These are phyloP conservation scores for Falco punctatus DNA, from an alignment of 2,113 vertebrate genomes.

Conservation along the genomic window DNA sequence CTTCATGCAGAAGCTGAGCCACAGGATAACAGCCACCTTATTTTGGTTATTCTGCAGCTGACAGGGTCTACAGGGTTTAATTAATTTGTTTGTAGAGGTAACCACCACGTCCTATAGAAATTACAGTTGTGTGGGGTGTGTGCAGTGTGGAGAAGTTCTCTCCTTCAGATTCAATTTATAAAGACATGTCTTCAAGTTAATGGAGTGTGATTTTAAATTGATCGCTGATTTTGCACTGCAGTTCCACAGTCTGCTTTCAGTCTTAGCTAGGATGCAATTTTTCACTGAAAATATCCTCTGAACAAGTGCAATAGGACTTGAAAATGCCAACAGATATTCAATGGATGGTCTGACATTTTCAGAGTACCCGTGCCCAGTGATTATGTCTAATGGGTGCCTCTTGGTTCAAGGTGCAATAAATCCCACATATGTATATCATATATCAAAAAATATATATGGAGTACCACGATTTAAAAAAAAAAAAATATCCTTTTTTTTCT, in stretches of 20 bases:
- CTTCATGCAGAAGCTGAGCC: not conserved
- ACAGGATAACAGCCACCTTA: not conserved
- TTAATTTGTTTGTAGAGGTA: not conserved
- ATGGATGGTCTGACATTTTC: not conserved
- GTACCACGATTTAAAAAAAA: not conserved
- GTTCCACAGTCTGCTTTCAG: not conserved
- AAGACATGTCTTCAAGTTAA: not conserved
- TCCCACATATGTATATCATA: not conserved
- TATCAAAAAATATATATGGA: not conserved
- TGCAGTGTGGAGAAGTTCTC: not conserved
- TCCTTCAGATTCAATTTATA: not conserved
- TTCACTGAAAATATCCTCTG: not conserved
- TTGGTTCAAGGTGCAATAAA: not conserved
- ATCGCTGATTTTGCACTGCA: not conserved
- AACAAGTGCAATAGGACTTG: not conserved
- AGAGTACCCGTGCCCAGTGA: not conserved
- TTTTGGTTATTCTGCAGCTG: not conserved
- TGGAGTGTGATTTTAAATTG: not conserved
- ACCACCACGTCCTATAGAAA: not conserved
- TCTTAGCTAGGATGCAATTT: not conserved
- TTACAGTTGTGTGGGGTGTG: not conserved
- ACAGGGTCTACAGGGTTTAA: not conserved
- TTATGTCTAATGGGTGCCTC: not conserved
- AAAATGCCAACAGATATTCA: not conserved
- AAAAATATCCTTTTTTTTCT: not conserved